phyloP scores from a whole-genome alignment of 1,140 invertebrate species.

The Caenorhabditis briggsae region DNA sequence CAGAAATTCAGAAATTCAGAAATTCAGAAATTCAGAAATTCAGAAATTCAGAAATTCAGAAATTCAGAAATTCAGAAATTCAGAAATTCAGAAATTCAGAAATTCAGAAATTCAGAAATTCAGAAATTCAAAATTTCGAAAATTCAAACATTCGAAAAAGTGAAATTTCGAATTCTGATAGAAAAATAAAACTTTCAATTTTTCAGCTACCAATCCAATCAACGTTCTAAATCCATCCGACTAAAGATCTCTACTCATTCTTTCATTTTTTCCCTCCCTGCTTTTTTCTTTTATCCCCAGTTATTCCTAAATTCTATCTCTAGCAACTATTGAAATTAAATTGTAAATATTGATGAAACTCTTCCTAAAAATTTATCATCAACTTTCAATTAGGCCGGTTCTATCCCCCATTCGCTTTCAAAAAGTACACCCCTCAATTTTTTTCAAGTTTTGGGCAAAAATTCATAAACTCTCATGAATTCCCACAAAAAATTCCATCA shows the following conservation, averaged over 20 bases:
- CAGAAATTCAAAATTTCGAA: too few relatives aligned
- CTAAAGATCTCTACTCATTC: not conserved
- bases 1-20: too few relatives aligned
- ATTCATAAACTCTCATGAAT: too few relatives aligned
- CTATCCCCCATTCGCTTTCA: slow-evolving; percentile 16
- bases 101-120: too few relatives aligned
- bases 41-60: too few relatives aligned
- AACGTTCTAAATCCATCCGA: slow-evolving; percentile 26
- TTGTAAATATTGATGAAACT: slow-evolving; percentile 3
- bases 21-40: too few relatives aligned
- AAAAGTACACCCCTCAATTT: not conserved
- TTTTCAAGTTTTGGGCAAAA: too few relatives aligned
- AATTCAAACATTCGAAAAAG: too few relatives aligned
- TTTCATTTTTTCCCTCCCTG: not conserved
- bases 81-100: too few relatives aligned
- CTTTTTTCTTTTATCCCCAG: not conserved
- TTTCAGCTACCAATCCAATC: slow-evolving; percentile 52
- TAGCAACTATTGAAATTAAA: slow-evolving; percentile 3
- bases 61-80: too few relatives aligned
- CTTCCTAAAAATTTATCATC: not conserved
- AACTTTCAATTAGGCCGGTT: slow-evolving; percentile 27
- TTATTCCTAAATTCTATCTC: not conserved
- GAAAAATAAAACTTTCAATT: not conserved
- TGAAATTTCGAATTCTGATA: too few relatives aligned
- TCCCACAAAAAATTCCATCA: not conserved